Conservation (phyloP, 2,797 vertebrate genomes). For the Huso huso region DNA sequence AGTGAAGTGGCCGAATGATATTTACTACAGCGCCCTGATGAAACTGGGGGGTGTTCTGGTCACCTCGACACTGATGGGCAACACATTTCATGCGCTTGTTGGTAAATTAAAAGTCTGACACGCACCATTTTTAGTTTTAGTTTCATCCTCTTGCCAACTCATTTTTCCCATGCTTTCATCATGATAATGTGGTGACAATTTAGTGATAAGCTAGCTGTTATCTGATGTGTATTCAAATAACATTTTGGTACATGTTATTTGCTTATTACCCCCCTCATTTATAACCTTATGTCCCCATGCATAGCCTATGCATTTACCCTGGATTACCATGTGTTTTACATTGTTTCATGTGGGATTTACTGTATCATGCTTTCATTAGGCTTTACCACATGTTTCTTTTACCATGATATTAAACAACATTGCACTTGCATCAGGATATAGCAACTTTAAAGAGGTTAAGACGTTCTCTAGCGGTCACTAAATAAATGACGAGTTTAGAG, state of each 20-base stretch:
- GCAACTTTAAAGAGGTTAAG: background rate
- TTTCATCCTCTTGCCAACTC: too few relatives aligned
- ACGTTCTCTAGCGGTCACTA: background rate
- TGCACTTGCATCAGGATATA: background rate
- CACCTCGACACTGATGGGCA: constrained; percentile 74
- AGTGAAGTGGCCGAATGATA: constrained; percentile 95
- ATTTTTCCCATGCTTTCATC: background rate
- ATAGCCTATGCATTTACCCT: too few relatives aligned
- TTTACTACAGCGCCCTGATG: constrained; percentile 81
- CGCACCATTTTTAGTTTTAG: too few relatives aligned
- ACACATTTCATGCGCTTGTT: constrained; percentile 77
- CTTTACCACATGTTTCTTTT: background rate
- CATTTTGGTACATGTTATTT: background rate
- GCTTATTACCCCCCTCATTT: too few relatives aligned
- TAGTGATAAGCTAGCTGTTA: background rate
- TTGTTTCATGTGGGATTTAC: too few relatives aligned
- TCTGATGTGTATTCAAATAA: background rate
- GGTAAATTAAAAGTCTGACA: constrained; percentile 47
- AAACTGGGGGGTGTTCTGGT: constrained; percentile 93
- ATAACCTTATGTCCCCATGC: too few relatives aligned
- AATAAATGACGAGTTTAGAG: background rate
- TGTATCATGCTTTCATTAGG: too few relatives aligned
- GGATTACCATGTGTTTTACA: too few relatives aligned
- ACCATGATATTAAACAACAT: background rate
- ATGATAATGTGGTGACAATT: background rate